Base-by-base conservation (phyloP, 2,888 invertebrate species). In the Stenodera caucasica region DNA sequence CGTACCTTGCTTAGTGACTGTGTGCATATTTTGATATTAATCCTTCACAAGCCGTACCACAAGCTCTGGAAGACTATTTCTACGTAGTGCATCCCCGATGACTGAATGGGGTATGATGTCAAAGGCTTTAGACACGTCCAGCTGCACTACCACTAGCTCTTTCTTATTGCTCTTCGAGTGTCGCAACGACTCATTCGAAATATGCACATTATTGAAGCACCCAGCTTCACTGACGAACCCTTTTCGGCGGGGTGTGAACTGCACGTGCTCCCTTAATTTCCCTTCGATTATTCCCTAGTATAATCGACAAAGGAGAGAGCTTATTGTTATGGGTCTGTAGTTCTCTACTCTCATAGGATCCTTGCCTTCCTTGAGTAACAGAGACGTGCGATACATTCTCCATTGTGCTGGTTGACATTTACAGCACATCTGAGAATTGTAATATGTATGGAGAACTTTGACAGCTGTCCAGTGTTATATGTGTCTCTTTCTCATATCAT, bases 61-160 rank as follows among this genome's bases (percentile, higher is more conserved):
- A 1, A 57, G 18, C 14, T 70, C 77, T 54, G 78, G 80, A 58
- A 69, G 70, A 11, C 78, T 80, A 32, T 73, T 68, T 5, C 61
- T 61, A 21, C 69, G 61, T 56, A 82, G 70, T 49, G 77, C 70
- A 2, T 66, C 67, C 32, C 66, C 53, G 1, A 80, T 61, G 3
- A 60, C 57, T 15, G 21, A 9, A 52, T 75, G 72, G 21, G 73
- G 71, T 6, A 72, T 64, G 1, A 72, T 77, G 63, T 81, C 81
- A 64, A 80, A 81, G 3, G 81, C 81, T 67, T 81, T 82, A 12
- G 77, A 72, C 29, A 82, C 76, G 66, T 82, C 81, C 23, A 82
- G 67, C 29, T 77, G 74, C 55, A 74, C 78, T 53, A 78, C 68
- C 61, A 79, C 80, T 61, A 81, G 71, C 35, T 75, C 72, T 9